These are phyloP conservation scores for Drosophila pallidifrons DNA, from an alignment of 1,140 invertebrate species.

Conservation along the genomic window DNA sequence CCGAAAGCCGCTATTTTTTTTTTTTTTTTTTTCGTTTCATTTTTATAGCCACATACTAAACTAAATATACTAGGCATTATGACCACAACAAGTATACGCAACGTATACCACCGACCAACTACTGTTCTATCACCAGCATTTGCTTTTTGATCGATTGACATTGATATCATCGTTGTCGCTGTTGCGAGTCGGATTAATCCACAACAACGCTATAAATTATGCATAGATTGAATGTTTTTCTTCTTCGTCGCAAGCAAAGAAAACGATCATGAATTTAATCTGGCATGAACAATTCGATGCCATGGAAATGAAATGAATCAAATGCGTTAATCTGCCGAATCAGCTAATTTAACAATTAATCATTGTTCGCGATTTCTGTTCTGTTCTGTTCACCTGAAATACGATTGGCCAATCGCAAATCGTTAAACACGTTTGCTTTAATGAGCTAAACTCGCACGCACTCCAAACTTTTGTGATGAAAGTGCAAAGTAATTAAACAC, in stretches of 20 bases:
- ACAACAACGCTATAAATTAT: constrained; percentile 50
- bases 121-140: constrained; percentile 16
- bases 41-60: constrained; percentile 37
- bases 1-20: constrained; percentile 64
- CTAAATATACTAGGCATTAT: background rate
- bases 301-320: constrained; percentile 9
- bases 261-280: constrained; percentile 12
- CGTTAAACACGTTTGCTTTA: background rate
- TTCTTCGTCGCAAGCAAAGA: background rate
- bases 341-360: constrained; percentile 5
- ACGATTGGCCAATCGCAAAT: background rate
- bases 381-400: background rate
- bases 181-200: constrained; percentile 14
- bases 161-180: constrained; percentile 25
- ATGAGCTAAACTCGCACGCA: background rate
- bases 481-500: background rate
- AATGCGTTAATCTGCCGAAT: background rate
- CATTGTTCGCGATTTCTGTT: background rate
- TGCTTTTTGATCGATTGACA: constrained; percentile 49
- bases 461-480: background rate
- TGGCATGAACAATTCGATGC: background rate
- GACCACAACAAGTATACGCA: constrained; percentile 2
- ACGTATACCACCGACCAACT: constrained; percentile 25
- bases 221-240: constrained; percentile 33
- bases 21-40: too few relatives aligned